Evolutionary conservation across 2,797 vertebrate species (phyloP).

Genomic region (Ptychadena robeensis): DNA sequence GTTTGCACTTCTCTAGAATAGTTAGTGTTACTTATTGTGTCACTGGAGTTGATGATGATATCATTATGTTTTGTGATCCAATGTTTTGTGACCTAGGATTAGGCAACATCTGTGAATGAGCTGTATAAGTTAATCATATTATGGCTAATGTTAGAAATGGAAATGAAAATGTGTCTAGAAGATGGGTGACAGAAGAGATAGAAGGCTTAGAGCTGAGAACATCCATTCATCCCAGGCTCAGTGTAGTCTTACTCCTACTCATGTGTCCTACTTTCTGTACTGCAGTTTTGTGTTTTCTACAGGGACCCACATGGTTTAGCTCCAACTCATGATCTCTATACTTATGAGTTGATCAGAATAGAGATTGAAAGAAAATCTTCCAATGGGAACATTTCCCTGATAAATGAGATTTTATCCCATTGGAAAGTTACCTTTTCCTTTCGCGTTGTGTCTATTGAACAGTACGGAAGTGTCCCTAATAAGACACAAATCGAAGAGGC

Average conservation of each 20-base stretch:
- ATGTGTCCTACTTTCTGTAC: not conserved
- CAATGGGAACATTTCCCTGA: too few relatives aligned
- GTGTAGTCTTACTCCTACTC: not conserved
- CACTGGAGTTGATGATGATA: not conserved
- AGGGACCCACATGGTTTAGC: not conserved
- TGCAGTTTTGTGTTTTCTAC: not conserved
- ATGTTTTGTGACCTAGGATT: constrained; percentile 20
- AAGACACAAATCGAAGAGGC: too few relatives aligned
- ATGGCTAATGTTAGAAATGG: constrained; percentile 38
- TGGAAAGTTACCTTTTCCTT: too few relatives aligned
- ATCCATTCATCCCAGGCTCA: not conserved
- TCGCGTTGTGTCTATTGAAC: too few relatives aligned
- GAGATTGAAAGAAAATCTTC: too few relatives aligned
- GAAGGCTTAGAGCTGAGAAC: not conserved
- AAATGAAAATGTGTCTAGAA: constrained; percentile 28
- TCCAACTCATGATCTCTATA: not conserved
- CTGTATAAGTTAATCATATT: constrained; percentile 26
- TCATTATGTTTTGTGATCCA: not conserved
- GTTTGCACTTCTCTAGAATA: not conserved
- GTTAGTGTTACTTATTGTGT: constrained; percentile 1
- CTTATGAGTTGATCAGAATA: too few relatives aligned
- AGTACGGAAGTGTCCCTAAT: too few relatives aligned
- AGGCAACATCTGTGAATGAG: constrained; percentile 31
- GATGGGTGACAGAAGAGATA: constrained; percentile 3
- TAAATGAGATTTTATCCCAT: too few relatives aligned